phyloP scores from a whole-genome alignment of 2,888 invertebrate genomes.

The Diaperis boleti region DNA sequence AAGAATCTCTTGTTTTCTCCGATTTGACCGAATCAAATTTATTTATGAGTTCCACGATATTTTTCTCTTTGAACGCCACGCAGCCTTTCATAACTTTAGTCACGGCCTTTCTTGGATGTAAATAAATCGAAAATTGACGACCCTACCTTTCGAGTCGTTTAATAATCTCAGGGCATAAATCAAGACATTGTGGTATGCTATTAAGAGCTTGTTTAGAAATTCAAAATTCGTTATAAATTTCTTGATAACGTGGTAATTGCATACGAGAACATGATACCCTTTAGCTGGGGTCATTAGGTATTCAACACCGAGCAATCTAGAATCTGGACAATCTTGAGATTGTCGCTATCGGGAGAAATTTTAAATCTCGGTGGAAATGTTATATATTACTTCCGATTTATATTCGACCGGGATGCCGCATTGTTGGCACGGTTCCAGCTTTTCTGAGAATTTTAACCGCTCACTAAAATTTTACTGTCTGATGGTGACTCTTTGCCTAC shows the following conservation, averaged over 20 bases:
- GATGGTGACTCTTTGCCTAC: conserved; percentile 52
- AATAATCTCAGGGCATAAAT: not conserved
- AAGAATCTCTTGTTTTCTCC: not conserved
- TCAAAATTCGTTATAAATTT: not conserved
- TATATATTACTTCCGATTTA: not conserved
- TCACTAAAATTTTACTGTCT: conserved; percentile 14
- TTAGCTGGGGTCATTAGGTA: not conserved
- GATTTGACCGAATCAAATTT: not conserved
- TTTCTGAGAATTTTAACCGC: conserved; percentile 12
- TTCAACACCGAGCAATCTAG: not conserved
- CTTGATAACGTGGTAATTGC: not conserved
- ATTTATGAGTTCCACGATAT: not conserved
- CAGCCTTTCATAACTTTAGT: conserved; percentile 2
- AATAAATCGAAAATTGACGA: conserved; percentile 1
- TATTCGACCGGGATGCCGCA: not conserved
- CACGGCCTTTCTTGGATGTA: not conserved
- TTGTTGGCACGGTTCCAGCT: conserved; percentile 3
- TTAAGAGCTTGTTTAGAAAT: not conserved
- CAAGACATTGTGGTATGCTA: not conserved
- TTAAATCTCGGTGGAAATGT: not conserved
- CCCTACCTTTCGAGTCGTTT: not conserved
- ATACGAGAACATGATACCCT: not conserved
- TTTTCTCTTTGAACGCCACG: not conserved
- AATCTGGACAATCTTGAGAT: not conserved
- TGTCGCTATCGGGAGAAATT: not conserved